Evolutionary conservation across 2,113 vertebrate species (phyloP), one percentile per base, ranked within the genome.

Genomic region (Cinclus cinclus): DNA sequence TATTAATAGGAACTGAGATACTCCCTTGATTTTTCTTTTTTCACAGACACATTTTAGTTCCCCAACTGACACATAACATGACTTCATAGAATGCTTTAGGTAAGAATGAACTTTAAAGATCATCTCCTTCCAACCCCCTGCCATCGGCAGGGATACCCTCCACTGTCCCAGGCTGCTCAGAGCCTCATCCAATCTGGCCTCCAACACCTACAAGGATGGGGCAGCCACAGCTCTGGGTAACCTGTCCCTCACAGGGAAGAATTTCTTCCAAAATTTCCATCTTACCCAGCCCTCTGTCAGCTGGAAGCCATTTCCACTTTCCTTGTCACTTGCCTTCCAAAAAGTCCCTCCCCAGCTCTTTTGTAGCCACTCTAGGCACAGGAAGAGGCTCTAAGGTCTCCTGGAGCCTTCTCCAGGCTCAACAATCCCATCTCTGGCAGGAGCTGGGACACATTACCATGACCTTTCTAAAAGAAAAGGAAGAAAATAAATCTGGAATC

Each of bases 111-210:
- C 22, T 50, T 53, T 13, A 39, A 23, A 33, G 63, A 23, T 33
- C 27, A 22, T 13, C 27, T 21, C 0, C 0, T 44, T 77, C 31
- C 37, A 68, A 1, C 3, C 7, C 7, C 21, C 31, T 50, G 44
- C 35, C 35, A 37, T 37, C 7, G 42, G 42, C 42, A 42, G 42
- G 15, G 42, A 42, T 15, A 42, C 15, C 17, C 16, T 44, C 33
- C 73, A 59, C 37, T 4, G 5, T 6, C 23, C 63, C 31, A 68
- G 44, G 25, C 0, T 68, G 62, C 46, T 42, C 25, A 30, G 9
- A 67, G 44, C 35, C 19, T 25, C 15, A 13, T 60, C n/a, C 62
- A 77, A 0, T 7, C 37, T 27, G 37, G 13, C 44, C 63, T 52
- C 33, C 31, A 1, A 21, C 37, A 31, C 13, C n/a, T 5, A 1